Evolutionary conservation across 2,113 vertebrate species (phyloP).

Genomic region (Uropsilus gracilis): DNA sequence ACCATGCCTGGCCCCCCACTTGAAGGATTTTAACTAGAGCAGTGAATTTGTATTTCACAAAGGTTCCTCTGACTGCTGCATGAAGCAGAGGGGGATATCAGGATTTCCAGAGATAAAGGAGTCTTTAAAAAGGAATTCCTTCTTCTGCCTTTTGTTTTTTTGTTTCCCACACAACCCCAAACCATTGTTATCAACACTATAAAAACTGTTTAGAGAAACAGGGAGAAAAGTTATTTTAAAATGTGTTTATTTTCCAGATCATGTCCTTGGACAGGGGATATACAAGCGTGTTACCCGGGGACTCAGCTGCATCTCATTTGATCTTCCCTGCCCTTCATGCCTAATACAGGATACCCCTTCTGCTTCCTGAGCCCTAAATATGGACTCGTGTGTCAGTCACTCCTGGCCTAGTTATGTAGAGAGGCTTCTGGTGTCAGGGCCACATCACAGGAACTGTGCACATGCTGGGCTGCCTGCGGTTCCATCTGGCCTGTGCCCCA

Average conservation of each 20-base stretch:
- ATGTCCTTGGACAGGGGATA: constrained; percentile 4
- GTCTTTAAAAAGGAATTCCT: constrained; percentile 27
- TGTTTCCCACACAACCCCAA: not conserved
- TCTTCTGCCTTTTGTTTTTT: not conserved
- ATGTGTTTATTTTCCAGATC: constrained; percentile 51
- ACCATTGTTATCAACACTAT: not conserved
- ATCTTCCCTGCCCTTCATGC: not conserved
- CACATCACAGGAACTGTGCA: not conserved
- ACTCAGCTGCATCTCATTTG: not conserved
- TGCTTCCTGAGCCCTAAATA: constrained; percentile 13
- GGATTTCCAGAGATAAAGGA: not conserved
- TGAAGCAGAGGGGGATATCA: not conserved
- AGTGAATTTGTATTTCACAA: not conserved
- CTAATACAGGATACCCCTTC: not conserved
- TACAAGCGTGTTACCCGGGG: not conserved
- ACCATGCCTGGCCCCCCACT: no score
- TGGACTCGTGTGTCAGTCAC: not conserved
- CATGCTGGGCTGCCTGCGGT: not conserved
- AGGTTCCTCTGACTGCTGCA: not conserved
- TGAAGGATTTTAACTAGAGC: not conserved
- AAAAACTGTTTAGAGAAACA: constrained; percentile 33
- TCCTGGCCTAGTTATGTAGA: not conserved
- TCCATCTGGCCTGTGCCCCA: not conserved
- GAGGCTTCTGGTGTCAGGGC: not conserved
- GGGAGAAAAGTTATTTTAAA: constrained; percentile 59